phyloP scores from a whole-genome alignment of 1,140 invertebrate species.

The Rhopalosiphum maidis region DNA sequence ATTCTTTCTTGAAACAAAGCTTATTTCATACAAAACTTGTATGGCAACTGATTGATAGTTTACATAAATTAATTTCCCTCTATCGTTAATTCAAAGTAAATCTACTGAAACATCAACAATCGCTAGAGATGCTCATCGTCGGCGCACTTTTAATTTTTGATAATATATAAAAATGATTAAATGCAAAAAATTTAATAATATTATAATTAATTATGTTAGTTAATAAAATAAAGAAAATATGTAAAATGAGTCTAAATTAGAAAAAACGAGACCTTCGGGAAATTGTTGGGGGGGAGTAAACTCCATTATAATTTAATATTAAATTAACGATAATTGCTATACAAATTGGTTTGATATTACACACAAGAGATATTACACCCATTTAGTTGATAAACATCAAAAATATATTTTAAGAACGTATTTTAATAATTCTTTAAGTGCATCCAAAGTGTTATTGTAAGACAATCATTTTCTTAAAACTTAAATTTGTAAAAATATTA shows the following conservation, averaged over 20 bases:
- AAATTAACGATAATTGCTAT: not conserved
- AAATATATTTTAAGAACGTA: not conserved
- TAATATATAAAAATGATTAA: not conserved
- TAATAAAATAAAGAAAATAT: not conserved
- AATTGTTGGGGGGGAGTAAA: not conserved
- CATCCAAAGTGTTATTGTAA: not conserved
- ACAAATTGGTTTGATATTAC: not conserved
- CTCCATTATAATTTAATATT: not conserved
- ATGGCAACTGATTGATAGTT: not conserved
- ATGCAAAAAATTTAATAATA: not conserved
- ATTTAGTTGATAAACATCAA: not conserved
- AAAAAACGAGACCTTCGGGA: not conserved
- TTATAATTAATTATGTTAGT: not conserved
- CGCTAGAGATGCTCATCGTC: not conserved
- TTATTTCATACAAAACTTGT: too few relatives aligned
- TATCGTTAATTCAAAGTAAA: not conserved
- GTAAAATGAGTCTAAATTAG: not conserved
- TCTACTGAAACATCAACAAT: not conserved
- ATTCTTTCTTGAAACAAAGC: not conserved
- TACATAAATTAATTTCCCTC: not conserved
- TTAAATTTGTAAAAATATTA: not conserved
- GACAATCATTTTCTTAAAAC: not conserved
- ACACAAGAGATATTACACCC: not conserved
- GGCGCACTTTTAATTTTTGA: not conserved
- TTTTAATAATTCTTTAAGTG: not conserved